These are phyloP conservation scores for Sarcophaga caerulescens DNA, from an alignment of 2,888 invertebrate genomes.

Conservation along the genomic window DNA sequence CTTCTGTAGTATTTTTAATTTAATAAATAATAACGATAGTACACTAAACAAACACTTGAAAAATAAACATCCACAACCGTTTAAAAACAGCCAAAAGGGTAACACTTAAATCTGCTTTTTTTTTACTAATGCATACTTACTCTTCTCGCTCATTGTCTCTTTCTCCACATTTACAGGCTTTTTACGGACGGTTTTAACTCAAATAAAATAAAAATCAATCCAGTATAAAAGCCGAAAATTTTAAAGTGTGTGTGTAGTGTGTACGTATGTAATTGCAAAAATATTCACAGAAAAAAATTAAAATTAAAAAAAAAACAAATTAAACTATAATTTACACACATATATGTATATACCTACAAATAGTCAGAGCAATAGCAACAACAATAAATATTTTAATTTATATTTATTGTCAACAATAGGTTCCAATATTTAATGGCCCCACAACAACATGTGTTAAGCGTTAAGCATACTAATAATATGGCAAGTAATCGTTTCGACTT, in stretches of 20 bases:
- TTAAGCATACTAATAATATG: constrained; percentile 16
- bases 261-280: constrained; percentile 22
- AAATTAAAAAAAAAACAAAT: background rate
- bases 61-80: no score
- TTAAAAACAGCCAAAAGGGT: no score
- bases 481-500: no score
- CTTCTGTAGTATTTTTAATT: no score
- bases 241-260: background rate
- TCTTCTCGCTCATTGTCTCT: background rate
- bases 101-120: no score
- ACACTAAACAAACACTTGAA: no score
- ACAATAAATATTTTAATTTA: constrained; percentile 6
- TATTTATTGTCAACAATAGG: background rate
- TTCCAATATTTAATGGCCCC: constrained; percentile 5
- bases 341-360: background rate
- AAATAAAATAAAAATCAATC: constrained; percentile 2
- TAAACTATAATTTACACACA: constrained; percentile 16
- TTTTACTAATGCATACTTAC: background rate
- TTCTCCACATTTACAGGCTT: background rate
- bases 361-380: background rate
- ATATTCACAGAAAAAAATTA: constrained; percentile 5
- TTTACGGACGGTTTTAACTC: background rate
- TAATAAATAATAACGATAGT: no score
- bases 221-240: background rate
- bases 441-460: background rate